These are phyloP conservation scores for Tadarida brasiliensis DNA, from an alignment of 2,797 vertebrate genomes.

Conservation along the genomic window DNA sequence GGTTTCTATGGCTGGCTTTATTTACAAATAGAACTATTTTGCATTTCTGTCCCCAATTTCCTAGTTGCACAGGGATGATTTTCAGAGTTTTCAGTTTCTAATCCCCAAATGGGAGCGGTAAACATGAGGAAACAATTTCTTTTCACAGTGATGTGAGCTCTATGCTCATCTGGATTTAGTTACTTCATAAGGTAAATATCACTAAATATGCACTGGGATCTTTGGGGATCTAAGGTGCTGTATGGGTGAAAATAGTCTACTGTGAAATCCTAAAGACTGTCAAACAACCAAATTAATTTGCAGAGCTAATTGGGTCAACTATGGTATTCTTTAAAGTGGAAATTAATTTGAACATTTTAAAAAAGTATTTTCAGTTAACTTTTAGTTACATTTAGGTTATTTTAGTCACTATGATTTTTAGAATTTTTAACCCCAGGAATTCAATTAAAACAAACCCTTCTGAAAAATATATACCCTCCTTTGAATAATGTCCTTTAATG, in stretches of 20 bases:
- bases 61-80: constrained; percentile 61
- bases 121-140: constrained; percentile 79
- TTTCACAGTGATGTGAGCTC: constrained; percentile 65
- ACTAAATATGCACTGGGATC: constrained; percentile 63
- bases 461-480: constrained; percentile 49
- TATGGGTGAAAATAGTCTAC: constrained; percentile 24
- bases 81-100: constrained; percentile 64
- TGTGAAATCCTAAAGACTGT: constrained; percentile 62
- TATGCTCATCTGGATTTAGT: constrained; percentile 76
- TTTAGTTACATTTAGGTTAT: constrained; percentile 75
- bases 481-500: constrained; percentile 60
- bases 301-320: constrained; percentile 70
- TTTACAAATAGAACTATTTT: constrained; percentile 75
- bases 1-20: neutral
- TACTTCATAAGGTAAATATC: constrained; percentile 80
- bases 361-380: constrained; percentile 70
- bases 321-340: constrained; percentile 56
- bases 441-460: constrained; percentile 70
- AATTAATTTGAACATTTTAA: constrained; percentile 61
- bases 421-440: constrained; percentile 56
- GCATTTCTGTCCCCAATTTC: constrained; percentile 68
- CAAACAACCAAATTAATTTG: constrained; percentile 59
- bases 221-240: constrained; percentile 51
- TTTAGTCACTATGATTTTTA: constrained; percentile 71
- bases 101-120: constrained; percentile 54